Conservation (phyloP, 2,797 vertebrate species). For the Mormyrus hasselquistii region DNA sequence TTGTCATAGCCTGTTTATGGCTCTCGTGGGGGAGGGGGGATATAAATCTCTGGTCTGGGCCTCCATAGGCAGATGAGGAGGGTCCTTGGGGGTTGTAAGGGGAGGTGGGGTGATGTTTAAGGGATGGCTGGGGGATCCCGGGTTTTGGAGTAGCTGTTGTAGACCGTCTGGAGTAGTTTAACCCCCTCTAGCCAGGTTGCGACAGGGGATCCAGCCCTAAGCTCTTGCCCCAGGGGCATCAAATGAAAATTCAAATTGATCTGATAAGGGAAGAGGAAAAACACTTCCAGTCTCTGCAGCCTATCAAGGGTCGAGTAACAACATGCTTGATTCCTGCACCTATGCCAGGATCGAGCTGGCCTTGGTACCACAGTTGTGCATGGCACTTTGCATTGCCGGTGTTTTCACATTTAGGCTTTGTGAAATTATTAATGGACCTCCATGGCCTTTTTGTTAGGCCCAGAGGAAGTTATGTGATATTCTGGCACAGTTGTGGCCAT, state of each 20-base stretch:
- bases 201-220: background rate
- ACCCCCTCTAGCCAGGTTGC: background rate
- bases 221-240: background rate
- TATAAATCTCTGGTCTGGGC: conserved; percentile 15
- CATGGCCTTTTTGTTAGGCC: background rate
- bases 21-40: background rate
- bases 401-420: background rate
- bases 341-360: background rate
- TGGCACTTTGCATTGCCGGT: background rate
- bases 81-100: background rate
- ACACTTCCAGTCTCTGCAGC: background rate
- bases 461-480: conserved; percentile 13
- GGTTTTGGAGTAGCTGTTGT: background rate
- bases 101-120: background rate
- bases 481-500: background rate
- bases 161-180: background rate
- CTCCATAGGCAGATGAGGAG: background rate
- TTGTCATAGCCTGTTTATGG: conserved; percentile 23
- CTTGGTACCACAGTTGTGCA: background rate
- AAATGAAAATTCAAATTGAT: background rate
- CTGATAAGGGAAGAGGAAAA: background rate
- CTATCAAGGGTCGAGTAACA: background rate
- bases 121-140: background rate
- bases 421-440: conserved; percentile 16
- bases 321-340: background rate